Evolutionary conservation across 2,113 vertebrate genomes (phyloP), one percentile per base, ranked within the genome.

Genomic region (Caranx melampygus): DNA sequence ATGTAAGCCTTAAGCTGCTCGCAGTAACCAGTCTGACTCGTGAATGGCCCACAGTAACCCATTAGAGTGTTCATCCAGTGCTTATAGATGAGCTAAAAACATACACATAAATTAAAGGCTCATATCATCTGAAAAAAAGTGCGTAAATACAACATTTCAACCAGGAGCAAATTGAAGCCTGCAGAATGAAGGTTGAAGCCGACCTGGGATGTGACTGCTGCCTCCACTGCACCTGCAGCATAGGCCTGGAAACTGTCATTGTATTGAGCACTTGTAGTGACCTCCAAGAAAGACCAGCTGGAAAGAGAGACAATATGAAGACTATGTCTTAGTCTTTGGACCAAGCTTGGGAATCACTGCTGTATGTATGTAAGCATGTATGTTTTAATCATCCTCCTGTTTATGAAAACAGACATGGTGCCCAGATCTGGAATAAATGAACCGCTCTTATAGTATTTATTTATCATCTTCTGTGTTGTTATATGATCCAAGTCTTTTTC

Each of bases 51-150:
- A 0, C 98, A 99, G 90, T 98, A 99, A 33, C 91, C 94, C 91
- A 96, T 94, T 75, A 98, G 88, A 0, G 97, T 99, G 93, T 99
- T 99, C 96, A 98, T 97, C 98, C 97, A 99, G 85, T 99, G 97
- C 93, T 97, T 96, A 81, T 97, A 97, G 87, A 99, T 96, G 74
- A 98, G 96, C 97, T 99, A 87, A 0, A 72, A 64, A 57, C 3
- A 20, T 8, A 15, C 54, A 78, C 31, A 80, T 1, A 79, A 1
- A 52, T 0, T 7, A 60, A 44, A 1, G 31, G 21, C 31, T 57
- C 26, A 34, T 9, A 14, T 18, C 6, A 70, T 34, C 18, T 55
- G 7, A 3, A 26, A 26, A 26, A 26, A 40, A 14, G 8, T 35
- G 9, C 34, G 42, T 37, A n/a, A 42, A 42, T 9, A 9, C 21